Evolutionary conservation across 92 coral and sea anemone species (phyloP).

Genomic region (Blastomussa wellsi): DNA sequence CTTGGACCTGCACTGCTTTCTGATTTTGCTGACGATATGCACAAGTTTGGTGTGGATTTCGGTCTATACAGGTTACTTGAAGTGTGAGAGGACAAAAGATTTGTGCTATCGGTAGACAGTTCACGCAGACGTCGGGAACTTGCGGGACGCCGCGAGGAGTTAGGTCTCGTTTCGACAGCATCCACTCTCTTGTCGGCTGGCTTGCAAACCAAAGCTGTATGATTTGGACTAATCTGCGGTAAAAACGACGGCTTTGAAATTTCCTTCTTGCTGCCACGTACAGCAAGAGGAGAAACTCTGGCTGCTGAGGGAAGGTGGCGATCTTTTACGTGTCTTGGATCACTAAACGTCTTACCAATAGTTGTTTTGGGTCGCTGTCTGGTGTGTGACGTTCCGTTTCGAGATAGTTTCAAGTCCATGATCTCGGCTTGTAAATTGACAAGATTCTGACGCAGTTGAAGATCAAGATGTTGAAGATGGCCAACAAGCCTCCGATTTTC

Average conservation of each 20-base stretch:
- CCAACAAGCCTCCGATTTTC: constrained; percentile 82
- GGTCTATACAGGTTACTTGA: constrained; percentile 38
- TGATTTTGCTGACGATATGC: not conserved
- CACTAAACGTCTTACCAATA: not conserved
- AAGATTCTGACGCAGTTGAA: constrained; percentile 75
- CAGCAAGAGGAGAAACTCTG: constrained; percentile 10
- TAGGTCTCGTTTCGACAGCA: constrained; percentile 18
- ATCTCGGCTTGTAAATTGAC: constrained; percentile 91
- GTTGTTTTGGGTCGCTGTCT: constrained; percentile 21
- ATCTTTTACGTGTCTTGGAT: not conserved
- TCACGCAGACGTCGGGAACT: constrained; percentile 18
- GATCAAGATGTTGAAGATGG: constrained; percentile 68
- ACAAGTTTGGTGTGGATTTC: constrained; percentile 55
- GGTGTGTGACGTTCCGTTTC: not conserved
- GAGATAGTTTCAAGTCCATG: constrained; percentile 63
- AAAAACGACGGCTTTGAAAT: constrained; percentile 45
- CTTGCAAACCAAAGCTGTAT: constrained; percentile 48
- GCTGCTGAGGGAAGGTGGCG: not conserved
- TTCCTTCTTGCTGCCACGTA: not conserved
- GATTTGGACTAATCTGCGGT: constrained; percentile 51
- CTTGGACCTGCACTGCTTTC: not conserved
- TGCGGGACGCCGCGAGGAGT: constrained; percentile 1
- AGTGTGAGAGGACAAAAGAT: not conserved
- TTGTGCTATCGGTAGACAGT: not conserved
- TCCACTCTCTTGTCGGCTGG: not conserved